phyloP scores from a whole-genome alignment of 2,888 invertebrate species.

The Isotomurus palustris region DNA sequence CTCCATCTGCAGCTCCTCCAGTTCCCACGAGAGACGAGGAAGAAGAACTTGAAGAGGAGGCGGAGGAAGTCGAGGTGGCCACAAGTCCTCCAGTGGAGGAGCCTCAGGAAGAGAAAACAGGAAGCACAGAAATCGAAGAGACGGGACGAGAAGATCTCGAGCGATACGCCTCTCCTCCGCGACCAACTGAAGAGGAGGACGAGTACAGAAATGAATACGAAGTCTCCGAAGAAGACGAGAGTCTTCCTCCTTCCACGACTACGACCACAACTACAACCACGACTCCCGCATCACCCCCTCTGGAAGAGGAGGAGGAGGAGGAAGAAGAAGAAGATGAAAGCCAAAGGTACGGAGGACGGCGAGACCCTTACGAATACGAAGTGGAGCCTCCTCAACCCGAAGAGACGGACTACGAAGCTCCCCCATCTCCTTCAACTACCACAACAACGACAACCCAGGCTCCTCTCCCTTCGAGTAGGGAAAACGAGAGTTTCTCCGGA shows the following conservation, averaged over 20 bases:
- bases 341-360: conserved; percentile 16
- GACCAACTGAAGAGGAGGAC: conserved; percentile 9
- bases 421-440: conserved; percentile 2
- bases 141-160: conserved; percentile 40
- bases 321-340: conserved; percentile 17
- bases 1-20: neutral
- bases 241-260: conserved; percentile 1
- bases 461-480: conserved; percentile 9
- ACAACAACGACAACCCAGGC: neutral
- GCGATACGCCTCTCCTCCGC: conserved; percentile 21
- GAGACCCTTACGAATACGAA: conserved; percentile 17
- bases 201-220: conserved; percentile 21
- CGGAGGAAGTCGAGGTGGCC: neutral
- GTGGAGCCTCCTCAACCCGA: conserved; percentile 23
- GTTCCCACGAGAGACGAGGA: conserved; percentile 2
- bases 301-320: neutral
- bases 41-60: conserved; percentile 11
- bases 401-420: conserved; percentile 20
- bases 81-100: neutral
- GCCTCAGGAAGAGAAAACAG: conserved; percentile 16
- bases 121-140: conserved; percentile 37
- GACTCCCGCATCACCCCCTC: conserved; percentile 6
- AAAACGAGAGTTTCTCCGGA: neutral
- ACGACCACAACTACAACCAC: conserved; percentile 14
- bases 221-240: conserved; percentile 12